phyloP scores from a whole-genome alignment of 2,797 vertebrate species.

The Furcifer pardalis region DNA sequence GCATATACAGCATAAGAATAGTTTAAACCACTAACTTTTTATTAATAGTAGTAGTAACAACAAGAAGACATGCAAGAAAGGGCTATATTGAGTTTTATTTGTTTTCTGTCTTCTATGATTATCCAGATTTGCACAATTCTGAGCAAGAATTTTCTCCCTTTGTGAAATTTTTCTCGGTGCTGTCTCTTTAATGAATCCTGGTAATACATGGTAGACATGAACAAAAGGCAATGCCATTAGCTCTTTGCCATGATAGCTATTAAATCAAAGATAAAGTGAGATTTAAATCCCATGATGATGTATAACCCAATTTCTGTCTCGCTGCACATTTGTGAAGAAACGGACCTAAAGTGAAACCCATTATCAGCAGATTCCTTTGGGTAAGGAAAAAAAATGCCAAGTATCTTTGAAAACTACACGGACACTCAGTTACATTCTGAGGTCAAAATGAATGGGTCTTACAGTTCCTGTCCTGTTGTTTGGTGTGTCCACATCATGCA shows the following conservation, averaged over 20 bases:
- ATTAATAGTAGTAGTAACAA: background rate
- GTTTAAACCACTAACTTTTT: too few relatives aligned
- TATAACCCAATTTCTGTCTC: slow-evolving; percentile 31
- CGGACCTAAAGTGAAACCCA: background rate
- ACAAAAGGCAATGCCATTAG: slow-evolving; percentile 23
- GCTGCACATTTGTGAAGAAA: slow-evolving; percentile 19
- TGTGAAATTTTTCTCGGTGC: background rate
- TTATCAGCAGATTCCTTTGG: slow-evolving; percentile 25
- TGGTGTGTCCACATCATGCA: background rate
- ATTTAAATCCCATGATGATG: slow-evolving; percentile 25
- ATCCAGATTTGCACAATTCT: slow-evolving; percentile 46
- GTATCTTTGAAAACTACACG: slow-evolving; percentile 18
- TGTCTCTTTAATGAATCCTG: slow-evolving; percentile 38
- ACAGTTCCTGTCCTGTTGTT: slow-evolving; percentile 7
- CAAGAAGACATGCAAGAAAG: background rate
- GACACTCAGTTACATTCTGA: slow-evolving; percentile 1
- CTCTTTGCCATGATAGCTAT: slow-evolving; percentile 9
- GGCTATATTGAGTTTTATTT: background rate
- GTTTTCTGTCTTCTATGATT: slow-evolving; percentile 32
- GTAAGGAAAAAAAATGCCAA: slow-evolving; percentile 7
- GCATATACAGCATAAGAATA: too few relatives aligned
- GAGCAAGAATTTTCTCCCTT: slow-evolving; percentile 47
- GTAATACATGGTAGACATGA: slow-evolving; percentile 33
- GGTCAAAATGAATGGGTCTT: slow-evolving; percentile 10
- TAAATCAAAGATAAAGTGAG: slow-evolving; percentile 46